Percentiles rank a stretch among this genome's conserved stretches.
Conservation (phyloP, 2,888 invertebrate species). For the Baronia brevicornis region DNA sequence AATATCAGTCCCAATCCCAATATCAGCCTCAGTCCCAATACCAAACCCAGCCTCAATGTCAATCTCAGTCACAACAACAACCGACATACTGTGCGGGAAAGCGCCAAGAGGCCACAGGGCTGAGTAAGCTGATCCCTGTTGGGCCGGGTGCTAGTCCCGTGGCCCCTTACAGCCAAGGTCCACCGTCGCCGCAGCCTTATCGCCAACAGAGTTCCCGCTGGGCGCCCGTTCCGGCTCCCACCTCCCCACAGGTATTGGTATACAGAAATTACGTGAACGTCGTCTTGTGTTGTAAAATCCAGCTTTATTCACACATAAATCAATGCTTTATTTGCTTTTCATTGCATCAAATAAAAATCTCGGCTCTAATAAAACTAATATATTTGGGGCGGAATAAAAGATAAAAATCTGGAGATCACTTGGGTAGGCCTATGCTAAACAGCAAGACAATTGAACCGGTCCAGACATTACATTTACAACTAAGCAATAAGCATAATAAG, state of each 20-base stretch:
- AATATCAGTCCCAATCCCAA: slow-evolving; percentile 22
- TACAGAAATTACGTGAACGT: too few species aligned
- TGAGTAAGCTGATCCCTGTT: slow-evolving; percentile 66
- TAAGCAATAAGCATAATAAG: too few species aligned
- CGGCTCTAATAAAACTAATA: too few species aligned
- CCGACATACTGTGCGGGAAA: slow-evolving; percentile 51
- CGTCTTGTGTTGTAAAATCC: too few species aligned
- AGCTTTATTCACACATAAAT: too few species aligned
- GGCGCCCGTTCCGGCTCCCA: slow-evolving; percentile 66
- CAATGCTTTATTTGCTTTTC: too few species aligned
- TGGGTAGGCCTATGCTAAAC: too few species aligned
- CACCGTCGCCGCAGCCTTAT: slow-evolving; percentile 57
- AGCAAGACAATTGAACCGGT: too few species aligned
- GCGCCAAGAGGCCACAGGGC: slow-evolving; percentile 54
- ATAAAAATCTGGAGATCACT: too few species aligned
- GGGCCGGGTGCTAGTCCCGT: slow-evolving; percentile 50
- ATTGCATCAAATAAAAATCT: too few species aligned
- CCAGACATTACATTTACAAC: too few species aligned
- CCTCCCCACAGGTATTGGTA: slow-evolving; percentile 67
- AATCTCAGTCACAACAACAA: slow-evolving; percentile 34
- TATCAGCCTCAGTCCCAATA: slow-evolving; percentile 18
- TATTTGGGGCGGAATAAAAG: too few species aligned
- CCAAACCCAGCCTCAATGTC: slow-evolving; percentile 25
- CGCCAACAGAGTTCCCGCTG: slow-evolving; percentile 60
- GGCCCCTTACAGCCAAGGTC: slow-evolving; percentile 46